These are phyloP conservation scores for Pantherophis alleghaniensis DNA, from an alignment of 2,797 vertebrate species.

Conservation along the genomic window DNA sequence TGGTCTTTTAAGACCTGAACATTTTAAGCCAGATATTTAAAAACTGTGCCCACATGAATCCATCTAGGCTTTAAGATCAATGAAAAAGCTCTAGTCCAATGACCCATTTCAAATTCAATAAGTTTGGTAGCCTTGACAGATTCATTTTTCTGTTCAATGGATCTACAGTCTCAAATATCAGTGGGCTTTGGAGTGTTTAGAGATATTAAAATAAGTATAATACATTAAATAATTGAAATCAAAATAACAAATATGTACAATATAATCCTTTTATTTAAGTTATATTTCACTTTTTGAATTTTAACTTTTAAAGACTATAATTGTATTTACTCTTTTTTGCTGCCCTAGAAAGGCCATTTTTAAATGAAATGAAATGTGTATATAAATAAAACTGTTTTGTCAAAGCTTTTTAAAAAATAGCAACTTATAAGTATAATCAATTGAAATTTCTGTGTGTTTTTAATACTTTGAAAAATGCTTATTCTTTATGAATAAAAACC, in stretches of 20 bases:
- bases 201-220: not conserved
- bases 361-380: not conserved
- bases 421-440: not conserved
- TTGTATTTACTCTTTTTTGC: not conserved
- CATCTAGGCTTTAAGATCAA: not conserved
- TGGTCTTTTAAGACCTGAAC: not conserved
- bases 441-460: not conserved
- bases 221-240: not conserved
- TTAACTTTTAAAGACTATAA: not conserved
- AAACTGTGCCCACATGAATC: not conserved
- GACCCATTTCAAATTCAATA: not conserved
- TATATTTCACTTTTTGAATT: not conserved
- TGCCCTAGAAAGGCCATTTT: not conserved
- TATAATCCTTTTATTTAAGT: not conserved
- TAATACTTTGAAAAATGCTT: not conserved
- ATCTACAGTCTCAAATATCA: not conserved
- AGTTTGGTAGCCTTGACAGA: not conserved
- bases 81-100: not conserved
- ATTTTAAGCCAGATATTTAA: not conserved
- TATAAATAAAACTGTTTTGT: not conserved
- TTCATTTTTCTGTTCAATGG: not conserved
- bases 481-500: not conserved
- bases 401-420: not conserved
- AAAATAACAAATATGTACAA: not conserved
- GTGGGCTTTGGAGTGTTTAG: not conserved